Conservation (phyloP, 2,888 invertebrate genomes). For the Cataglyphis albicans region DNA sequence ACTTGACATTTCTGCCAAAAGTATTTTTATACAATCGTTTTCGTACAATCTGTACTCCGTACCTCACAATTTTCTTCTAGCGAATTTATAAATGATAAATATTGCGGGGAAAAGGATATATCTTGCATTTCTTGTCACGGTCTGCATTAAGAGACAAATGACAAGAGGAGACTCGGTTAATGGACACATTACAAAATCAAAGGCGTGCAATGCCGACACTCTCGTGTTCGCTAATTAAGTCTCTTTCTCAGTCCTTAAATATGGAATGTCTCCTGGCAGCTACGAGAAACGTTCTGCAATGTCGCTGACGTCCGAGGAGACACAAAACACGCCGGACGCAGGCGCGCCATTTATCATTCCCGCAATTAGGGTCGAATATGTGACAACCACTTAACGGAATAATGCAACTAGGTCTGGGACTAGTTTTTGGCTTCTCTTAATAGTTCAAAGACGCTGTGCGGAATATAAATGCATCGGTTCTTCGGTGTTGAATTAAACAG, state of each 20-base stretch:
- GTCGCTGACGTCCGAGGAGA: slow-evolving; percentile 67
- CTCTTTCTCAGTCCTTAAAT: slow-evolving; percentile 63
- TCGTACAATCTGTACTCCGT: neutral
- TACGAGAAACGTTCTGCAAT: slow-evolving; percentile 61
- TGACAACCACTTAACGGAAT: slow-evolving; percentile 83
- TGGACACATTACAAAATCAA: slow-evolving; percentile 70
- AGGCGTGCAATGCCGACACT: slow-evolving; percentile 63
- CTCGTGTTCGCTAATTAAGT: slow-evolving; percentile 67
- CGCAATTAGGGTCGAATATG: slow-evolving; percentile 83
- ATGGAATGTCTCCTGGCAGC: slow-evolving; percentile 68
- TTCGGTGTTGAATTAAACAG: slow-evolving; percentile 44
- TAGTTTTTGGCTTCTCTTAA: slow-evolving; percentile 74
- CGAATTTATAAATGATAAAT: slow-evolving; percentile 14
- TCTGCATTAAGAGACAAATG: slow-evolving; percentile 55
- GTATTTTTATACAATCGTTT: slow-evolving; percentile 12
- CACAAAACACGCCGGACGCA: slow-evolving; percentile 70
- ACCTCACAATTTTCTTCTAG: neutral
- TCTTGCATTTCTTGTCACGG: slow-evolving; percentile 4
- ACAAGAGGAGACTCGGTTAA: slow-evolving; percentile 56
- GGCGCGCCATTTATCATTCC: slow-evolving; percentile 80
- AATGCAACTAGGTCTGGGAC: slow-evolving; percentile 77
- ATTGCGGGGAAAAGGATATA: neutral
- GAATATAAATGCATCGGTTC: slow-evolving; percentile 56
- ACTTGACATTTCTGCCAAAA: slow-evolving; percentile 24
- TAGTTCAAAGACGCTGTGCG: slow-evolving; percentile 59